Evolutionary conservation across 1,140 invertebrate genomes (phyloP), one percentile per base, ranked within the genome.

Genomic region (Theocolax elegans): DNA sequence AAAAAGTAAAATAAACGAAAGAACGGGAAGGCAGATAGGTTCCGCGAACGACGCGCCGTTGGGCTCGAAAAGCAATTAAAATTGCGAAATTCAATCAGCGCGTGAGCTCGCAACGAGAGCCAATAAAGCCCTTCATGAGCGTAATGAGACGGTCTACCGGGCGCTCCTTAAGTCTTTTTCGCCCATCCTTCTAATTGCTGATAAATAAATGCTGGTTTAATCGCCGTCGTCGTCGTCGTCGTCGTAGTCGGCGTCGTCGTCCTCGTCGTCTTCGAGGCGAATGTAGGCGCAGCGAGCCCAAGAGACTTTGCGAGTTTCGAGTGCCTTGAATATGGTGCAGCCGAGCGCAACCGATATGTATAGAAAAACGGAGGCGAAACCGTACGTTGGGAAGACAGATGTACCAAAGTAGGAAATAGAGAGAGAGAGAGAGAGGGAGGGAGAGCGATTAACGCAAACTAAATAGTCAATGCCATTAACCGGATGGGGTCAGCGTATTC

Each of bases 121-220:
- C 63, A 66, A 66, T 66, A 44, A 54, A 66, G 40, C 35, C 64
- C 65, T 56, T 58, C 48, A 67, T 58, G 65, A 68, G 35, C 66
- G 60, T 51, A 64, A 64, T 64, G 60, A 64, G 60, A 38, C 29
- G 44, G 17, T 60, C 23, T 60, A 29, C 58, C 58, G 38, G 58
- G 31, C 46, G 60, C 42, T 17, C 27, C 62, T 40, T 25, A 4
- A n/a, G 31, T 53, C 19, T 63, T 12, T 21, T 10, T n/a, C 19
- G 13, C 17, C 60, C 13, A 25, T 15, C 53, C n/a, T 19, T 42
- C 63, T 64, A 72, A 72, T 72, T 72, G 67, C 62, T 65, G 66
- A 68, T 72, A 67, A 72, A 72, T 72, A 69, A 69, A 72, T 72
- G 44, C 71, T 42, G 54, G 53, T 64, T 64, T 56, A 56, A 68